phyloP scores from a whole-genome alignment of 2,113 vertebrate genomes.

The Triplophysa rosa region DNA sequence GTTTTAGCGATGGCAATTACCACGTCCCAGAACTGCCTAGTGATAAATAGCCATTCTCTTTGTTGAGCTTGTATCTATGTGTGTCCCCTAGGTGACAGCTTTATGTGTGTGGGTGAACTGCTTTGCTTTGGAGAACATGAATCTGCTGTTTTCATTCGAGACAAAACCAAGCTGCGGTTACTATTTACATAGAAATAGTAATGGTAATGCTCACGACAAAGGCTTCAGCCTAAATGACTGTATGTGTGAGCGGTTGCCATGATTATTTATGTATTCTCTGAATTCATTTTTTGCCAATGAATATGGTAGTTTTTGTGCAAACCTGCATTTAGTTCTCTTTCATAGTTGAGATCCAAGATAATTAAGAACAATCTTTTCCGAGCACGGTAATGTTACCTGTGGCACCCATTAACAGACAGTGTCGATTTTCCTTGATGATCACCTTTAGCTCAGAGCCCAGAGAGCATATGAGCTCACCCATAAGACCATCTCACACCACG shows the following conservation, averaged over 20 bases:
- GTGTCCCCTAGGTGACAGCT: slow-evolving; percentile 37
- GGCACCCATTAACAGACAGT: slow-evolving; percentile 71
- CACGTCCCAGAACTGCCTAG: background rate
- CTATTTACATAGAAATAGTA: slow-evolving; percentile 34
- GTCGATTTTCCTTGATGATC: slow-evolving; percentile 80
- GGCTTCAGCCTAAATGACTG: slow-evolving; percentile 1
- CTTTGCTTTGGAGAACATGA: slow-evolving; percentile 23
- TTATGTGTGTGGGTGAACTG: slow-evolving; percentile 29
- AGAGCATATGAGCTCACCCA: slow-evolving; percentile 71
- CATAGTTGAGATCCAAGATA: background rate
- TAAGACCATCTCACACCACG: slow-evolving; percentile 76
- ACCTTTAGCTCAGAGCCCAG: slow-evolving; percentile 72
- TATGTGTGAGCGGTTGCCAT: background rate
- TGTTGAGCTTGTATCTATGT: slow-evolving; percentile 4
- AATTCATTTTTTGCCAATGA: background rate
- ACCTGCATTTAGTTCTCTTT: background rate
- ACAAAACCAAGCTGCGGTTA: slow-evolving; percentile 25
- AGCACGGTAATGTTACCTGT: slow-evolving; percentile 46
- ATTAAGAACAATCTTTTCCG: slow-evolving; percentile 22
- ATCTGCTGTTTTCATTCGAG: slow-evolving; percentile 14
- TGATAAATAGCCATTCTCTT: slow-evolving; percentile 30
- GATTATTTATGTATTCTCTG: background rate
- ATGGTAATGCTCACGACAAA: slow-evolving; percentile 16
- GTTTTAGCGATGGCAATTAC: slow-evolving; percentile 30
- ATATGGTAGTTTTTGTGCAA: background rate